Percentiles rank a stretch among this genome's conserved stretches.
phyloP scores from a whole-genome alignment of 1,140 invertebrate genomes.

The Drosophila orena region DNA sequence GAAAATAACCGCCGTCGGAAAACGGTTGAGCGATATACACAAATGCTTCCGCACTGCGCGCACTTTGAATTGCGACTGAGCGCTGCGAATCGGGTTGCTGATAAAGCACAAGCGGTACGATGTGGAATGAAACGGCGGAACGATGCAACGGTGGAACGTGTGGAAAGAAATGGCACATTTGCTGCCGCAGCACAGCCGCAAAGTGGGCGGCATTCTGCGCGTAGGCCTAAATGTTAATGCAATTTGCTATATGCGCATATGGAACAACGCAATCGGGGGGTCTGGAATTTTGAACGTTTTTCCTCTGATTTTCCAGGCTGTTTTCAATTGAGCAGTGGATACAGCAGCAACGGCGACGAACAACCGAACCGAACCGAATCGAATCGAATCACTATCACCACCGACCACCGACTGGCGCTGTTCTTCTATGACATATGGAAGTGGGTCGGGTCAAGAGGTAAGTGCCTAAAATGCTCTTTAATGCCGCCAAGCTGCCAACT shows the following conservation, averaged over 20 bases:
- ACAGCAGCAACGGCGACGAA: background rate
- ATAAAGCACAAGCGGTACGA: slow-evolving; percentile 14
- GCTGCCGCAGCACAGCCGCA: slow-evolving; percentile 13
- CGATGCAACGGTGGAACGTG: slow-evolving; percentile 10
- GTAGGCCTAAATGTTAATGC: slow-evolving; percentile 53
- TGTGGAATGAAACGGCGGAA: background rate
- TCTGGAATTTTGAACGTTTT: background rate
- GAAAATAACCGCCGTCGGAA: slow-evolving; percentile 4
- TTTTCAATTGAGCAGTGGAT: slow-evolving; percentile 10
- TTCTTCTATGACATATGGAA: slow-evolving; percentile 54
- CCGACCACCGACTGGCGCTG: slow-evolving; percentile 23
- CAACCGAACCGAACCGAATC: background rate
- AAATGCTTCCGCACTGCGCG: slow-evolving; percentile 14
- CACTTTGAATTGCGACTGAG: slow-evolving; percentile 30
- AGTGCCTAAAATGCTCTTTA: slow-evolving; percentile 38
- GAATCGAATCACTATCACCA: background rate
- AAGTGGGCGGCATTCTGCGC: slow-evolving; percentile 50
- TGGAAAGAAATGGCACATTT: slow-evolving; percentile 5
- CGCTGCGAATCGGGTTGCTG: slow-evolving; percentile 12
- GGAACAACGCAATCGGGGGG: background rate
- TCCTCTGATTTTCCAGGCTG: background rate
- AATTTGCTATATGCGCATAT: slow-evolving; percentile 30
- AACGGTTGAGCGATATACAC: background rate
- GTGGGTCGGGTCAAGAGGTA: slow-evolving; percentile 61
- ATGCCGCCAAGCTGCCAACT: slow-evolving; percentile 26